Evolutionary conservation across 2,888 invertebrate species (phyloP).

Genomic region (Drosophila monieri): DNA sequence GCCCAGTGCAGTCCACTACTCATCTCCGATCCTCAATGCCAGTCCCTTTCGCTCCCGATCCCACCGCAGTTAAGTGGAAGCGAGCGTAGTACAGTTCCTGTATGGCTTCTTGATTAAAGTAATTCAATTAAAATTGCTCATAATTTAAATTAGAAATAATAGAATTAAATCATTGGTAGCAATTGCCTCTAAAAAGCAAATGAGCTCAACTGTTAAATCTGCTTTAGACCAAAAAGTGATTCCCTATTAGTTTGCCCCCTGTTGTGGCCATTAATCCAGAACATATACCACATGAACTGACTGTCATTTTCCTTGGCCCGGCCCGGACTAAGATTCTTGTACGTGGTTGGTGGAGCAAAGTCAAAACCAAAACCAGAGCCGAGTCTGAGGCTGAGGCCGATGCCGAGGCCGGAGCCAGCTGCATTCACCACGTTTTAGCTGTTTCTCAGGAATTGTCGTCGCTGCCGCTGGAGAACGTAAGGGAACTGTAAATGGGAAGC

Average conservation of each 20-base stretch:
- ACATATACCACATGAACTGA: conserved; percentile 55
- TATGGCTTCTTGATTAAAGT: conserved; percentile 2
- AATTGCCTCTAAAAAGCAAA: neutral
- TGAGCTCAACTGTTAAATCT: neutral
- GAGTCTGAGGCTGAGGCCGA: neutral
- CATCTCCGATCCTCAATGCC: conserved; percentile 1
- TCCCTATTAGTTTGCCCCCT: conserved; percentile 42
- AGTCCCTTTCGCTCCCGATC: conserved; percentile 4
- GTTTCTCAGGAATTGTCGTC: conserved; percentile 62
- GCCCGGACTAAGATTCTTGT: conserved; percentile 55
- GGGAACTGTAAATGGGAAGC: conserved; percentile 47
- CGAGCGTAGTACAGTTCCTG: conserved; percentile 25
- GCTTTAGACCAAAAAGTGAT: neutral
- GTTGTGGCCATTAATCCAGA: conserved; percentile 73
- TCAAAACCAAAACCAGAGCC: conserved; percentile 23
- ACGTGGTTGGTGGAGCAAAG: conserved; percentile 13
- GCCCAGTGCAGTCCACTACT: conserved; percentile 8
- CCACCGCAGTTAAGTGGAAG: conserved; percentile 4
- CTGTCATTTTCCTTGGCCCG: conserved; percentile 50
- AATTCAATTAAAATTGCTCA: neutral
- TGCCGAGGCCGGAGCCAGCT: conserved; percentile 32
- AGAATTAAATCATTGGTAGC: no score
- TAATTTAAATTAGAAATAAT: neutral
- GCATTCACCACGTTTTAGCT: conserved; percentile 61
- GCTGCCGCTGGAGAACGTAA: conserved; percentile 7